Evolutionary conservation across 1,140 invertebrate species (phyloP).

Genomic region (Caenorhabditis briggsae): DNA sequence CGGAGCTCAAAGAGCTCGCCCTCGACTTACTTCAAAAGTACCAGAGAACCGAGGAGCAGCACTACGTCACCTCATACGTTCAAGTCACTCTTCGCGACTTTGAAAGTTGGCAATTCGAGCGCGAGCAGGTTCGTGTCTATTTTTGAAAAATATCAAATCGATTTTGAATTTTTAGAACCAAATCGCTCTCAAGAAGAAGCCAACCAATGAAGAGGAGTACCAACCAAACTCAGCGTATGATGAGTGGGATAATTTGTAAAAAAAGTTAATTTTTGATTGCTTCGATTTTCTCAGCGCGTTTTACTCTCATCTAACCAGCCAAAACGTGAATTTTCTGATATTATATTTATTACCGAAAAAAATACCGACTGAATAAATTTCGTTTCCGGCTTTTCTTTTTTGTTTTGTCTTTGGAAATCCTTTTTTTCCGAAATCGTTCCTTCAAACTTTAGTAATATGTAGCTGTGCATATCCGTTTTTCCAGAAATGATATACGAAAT

Average conservation of each 20-base stretch:
- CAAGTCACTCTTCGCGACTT: conserved; percentile 74
- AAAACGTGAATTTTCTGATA: too few species aligned
- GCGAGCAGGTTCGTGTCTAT: conserved; percentile 68
- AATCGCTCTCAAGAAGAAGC: conserved; percentile 67
- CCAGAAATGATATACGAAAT: too few species aligned
- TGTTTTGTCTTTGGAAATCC: too few species aligned
- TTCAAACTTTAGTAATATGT: too few species aligned
- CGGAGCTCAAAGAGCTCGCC: conserved; percentile 75
- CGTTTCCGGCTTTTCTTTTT: too few species aligned
- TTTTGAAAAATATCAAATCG: neutral
- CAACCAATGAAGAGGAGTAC: conserved; percentile 65
- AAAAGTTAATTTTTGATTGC: neutral
- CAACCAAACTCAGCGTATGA: conserved; percentile 65
- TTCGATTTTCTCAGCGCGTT: neutral
- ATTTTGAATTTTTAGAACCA: conserved; percentile 59
- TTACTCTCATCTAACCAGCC: neutral
- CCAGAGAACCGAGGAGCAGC: conserved; percentile 75
- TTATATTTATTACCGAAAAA: too few species aligned
- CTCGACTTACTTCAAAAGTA: conserved; percentile 76
- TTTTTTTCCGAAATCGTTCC: too few species aligned
- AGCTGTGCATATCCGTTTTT: too few species aligned
- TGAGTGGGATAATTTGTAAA: conserved; percentile 69
- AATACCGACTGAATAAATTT: too few species aligned
- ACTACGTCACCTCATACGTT: conserved; percentile 75
- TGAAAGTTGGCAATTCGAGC: conserved; percentile 77